Evolutionary conservation across 2,113 vertebrate species (phyloP).

Genomic region (Odocoileus virginianus): DNA sequence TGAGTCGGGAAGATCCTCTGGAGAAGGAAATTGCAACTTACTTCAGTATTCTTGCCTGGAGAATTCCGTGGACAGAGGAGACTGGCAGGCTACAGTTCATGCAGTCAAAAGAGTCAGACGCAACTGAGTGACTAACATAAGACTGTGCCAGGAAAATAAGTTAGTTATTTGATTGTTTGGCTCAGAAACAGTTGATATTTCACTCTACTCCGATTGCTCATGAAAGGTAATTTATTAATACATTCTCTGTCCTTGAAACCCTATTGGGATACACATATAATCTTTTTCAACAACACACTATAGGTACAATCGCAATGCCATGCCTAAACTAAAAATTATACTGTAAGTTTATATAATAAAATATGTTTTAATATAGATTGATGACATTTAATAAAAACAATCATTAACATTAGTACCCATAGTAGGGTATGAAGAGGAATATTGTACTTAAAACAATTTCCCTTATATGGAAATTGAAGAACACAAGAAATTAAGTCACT

Average conservation of each 20-base stretch:
- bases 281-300: background rate
- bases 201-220: background rate
- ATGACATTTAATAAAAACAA: background rate
- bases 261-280: background rate
- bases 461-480: slow-evolving; percentile 2
- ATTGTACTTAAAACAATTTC: background rate
- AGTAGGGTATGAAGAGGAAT: background rate
- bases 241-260: background rate
- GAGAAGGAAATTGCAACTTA: background rate
- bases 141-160: background rate
- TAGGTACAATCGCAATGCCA: background rate
- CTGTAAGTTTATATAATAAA: background rate
- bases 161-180: background rate
- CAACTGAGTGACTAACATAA: background rate
- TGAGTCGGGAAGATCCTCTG: background rate
- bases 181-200: background rate
- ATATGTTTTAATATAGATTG: background rate
- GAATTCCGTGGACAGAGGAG: background rate
- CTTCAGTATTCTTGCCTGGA: background rate
- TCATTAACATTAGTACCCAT: background rate
- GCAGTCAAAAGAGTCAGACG: background rate
- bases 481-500: background rate
- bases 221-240: background rate
- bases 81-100: background rate
- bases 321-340: background rate